Evolutionary conservation across 1,140 invertebrate genomes (phyloP), one percentile per base, ranked within the genome.

Genomic region (Lepidurus couesii): DNA sequence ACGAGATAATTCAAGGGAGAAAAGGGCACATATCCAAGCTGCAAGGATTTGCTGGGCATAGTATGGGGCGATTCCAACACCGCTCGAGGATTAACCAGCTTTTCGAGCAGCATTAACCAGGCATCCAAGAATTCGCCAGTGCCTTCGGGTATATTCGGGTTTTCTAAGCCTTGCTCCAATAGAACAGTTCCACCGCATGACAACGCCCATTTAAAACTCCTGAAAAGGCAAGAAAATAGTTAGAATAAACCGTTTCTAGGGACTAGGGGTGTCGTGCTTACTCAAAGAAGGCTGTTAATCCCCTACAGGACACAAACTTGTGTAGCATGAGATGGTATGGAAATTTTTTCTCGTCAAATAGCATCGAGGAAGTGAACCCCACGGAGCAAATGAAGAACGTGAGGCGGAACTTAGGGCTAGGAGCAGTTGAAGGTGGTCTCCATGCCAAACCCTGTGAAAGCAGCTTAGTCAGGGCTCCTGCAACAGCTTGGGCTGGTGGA

Each of bases 271-370:
- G 21, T 65, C 6, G 3, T 13, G 16, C 53, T 65, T 65, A 65
- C 84, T 90, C 88, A 83, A 95, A 96, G 82, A 96, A 92, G 8
- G 92, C 92, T 81, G 90, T 88, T 79, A 93, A 89, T 0, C 93
- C 94, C 1, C 92, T 92, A 80, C 90, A 87, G 1, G 89, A 86
- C 1, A 93, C 88, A 83, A 96, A 96, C 81, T 94, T 93, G 80
- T 94, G 92, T 13, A 96, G 86, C 93, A 96, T 95, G 7, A 96
- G 84, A 84, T 96, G 93, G 84, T 94, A 96, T 1, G 93, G 93
- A 84, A 91, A 90, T 78, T 93, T 91, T 84, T 94, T 93, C 81
- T 96, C 94, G 83, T 96, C 95, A 84, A 96, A 96, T 4, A 96
- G 84, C 90, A 96, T 93, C 0, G 93, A 92, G 7, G 92, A 92